These are phyloP conservation scores for Ascidia mentula DNA, from an alignment of 23 tunicate genomes.

Conservation along the genomic window DNA sequence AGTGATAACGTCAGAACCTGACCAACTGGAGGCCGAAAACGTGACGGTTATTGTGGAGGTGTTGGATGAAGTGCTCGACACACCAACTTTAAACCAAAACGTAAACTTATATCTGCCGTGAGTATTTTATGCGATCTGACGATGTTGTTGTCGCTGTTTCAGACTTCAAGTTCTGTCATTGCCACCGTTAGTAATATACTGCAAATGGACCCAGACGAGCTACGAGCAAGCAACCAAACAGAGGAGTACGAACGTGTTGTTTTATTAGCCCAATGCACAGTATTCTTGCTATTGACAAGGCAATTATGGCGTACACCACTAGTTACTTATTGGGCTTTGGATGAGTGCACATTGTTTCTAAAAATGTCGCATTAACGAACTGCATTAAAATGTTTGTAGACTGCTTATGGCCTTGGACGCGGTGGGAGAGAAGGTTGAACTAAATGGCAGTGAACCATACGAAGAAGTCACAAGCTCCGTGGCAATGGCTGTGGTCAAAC, in stretches of 20 bases:
- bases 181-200: slow-evolving; percentile 60
- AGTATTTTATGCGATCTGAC: too few species aligned
- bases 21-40: slow-evolving; percentile 22
- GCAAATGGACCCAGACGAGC: slow-evolving; percentile 32
- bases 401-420: slow-evolving; percentile 12
- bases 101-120: slow-evolving; percentile 6
- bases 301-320: too few species aligned
- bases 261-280: too few species aligned
- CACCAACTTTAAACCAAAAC: slow-evolving; percentile 19
- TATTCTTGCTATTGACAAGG: background rate
- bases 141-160: slow-evolving; percentile 21
- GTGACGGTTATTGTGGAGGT: slow-evolving; percentile 20
- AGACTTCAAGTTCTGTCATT: slow-evolving; percentile 70
- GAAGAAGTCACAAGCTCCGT: slow-evolving; percentile 29
- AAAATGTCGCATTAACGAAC: too few species aligned
- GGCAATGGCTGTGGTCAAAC: slow-evolving; percentile 29
- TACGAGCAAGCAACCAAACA: slow-evolving; percentile 44
- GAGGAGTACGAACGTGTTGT: slow-evolving; percentile 30
- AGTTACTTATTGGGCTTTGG: too few species aligned
- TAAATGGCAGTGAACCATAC: background rate
- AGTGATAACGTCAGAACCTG: slow-evolving; percentile 51
- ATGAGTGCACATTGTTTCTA: too few species aligned
- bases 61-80: slow-evolving; percentile 18
- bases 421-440: slow-evolving; percentile 27
- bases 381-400: too few species aligned